Conservation (phyloP, 1,140 invertebrate species). For the Wiebesia pumilae region DNA sequence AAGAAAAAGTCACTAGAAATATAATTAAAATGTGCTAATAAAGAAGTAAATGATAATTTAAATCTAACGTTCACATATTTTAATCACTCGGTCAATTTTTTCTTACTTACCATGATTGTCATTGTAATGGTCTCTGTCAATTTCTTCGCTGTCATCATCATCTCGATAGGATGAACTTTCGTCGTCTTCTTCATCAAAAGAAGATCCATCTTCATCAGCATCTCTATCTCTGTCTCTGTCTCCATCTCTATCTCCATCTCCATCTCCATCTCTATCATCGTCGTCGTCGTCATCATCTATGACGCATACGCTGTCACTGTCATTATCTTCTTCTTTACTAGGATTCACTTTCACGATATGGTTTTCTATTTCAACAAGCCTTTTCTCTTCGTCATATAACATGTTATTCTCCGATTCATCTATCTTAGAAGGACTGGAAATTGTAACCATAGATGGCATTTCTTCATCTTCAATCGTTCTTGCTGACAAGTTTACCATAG, state of each 20-base stretch:
- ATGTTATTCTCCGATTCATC: slow-evolving; percentile 57
- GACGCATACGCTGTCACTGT: slow-evolving; percentile 62
- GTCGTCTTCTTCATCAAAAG: no score
- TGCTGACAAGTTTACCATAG: background rate
- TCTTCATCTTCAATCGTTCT: slow-evolving; percentile 66
- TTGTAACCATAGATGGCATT: slow-evolving; percentile 60
- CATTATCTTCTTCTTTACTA: slow-evolving; percentile 59
- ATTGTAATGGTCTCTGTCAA: slow-evolving; percentile 56
- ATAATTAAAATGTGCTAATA: no score
- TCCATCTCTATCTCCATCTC: slow-evolving; percentile 47
- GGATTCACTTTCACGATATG: slow-evolving; percentile 52
- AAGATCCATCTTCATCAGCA: slow-evolving; percentile 43
- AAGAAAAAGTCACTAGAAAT: no score
- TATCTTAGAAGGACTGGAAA: slow-evolving; percentile 54
- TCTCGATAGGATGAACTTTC: slow-evolving; percentile 52
- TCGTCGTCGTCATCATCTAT: slow-evolving; percentile 57
- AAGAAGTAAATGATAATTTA: background rate
- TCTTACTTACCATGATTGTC: slow-evolving; percentile 31
- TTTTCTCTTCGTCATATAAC: slow-evolving; percentile 52
- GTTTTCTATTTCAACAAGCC: slow-evolving; percentile 32
- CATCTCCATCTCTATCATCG: slow-evolving; percentile 51
- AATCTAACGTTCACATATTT: background rate
- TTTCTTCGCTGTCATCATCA: slow-evolving; percentile 58
- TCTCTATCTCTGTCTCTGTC: background rate
- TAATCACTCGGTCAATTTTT: background rate